Percentiles rank a stretch among this genome's conserved stretches.
Conservation (phyloP, 2,797 vertebrate species). For the Euthynnus affinis region DNA sequence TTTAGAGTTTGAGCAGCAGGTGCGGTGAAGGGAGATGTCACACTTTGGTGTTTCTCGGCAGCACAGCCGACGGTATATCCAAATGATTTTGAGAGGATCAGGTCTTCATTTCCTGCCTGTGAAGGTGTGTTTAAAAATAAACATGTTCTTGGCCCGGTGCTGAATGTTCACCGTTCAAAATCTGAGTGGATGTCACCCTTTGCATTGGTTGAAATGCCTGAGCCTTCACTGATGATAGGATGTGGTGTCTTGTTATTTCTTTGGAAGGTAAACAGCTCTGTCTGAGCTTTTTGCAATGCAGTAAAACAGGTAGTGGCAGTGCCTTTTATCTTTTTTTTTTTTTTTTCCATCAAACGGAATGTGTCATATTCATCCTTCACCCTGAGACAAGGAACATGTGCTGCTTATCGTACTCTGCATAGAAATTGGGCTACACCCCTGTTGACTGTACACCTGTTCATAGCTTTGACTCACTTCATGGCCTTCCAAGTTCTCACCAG, state of each 20-base stretch:
- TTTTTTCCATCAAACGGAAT: conserved; percentile 5
- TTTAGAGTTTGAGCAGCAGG: conserved; percentile 48
- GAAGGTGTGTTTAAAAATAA: conserved; percentile 38
- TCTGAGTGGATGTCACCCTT: conserved; percentile 1
- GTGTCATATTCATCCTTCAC: conserved; percentile 24
- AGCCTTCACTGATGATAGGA: neutral
- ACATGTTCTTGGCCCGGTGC: neutral
- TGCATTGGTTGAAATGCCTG: neutral
- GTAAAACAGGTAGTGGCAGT: conserved; percentile 32
- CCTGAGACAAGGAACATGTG: conserved; percentile 14
- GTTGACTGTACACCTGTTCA: conserved; percentile 70
- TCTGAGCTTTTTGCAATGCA: conserved; percentile 25
- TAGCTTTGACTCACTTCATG: conserved; percentile 52
- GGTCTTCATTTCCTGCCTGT: conserved; percentile 34
- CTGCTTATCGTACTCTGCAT: conserved; percentile 30
- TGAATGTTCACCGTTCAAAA: neutral
- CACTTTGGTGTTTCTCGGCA: conserved; percentile 14
- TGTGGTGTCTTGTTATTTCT: neutral
- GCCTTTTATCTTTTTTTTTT: neutral
- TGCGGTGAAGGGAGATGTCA: conserved; percentile 45
- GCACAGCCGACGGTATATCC: conserved; percentile 15
- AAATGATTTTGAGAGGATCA: conserved; percentile 30
- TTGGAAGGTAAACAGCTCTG: neutral
- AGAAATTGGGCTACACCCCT: conserved; percentile 44
- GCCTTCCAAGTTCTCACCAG: conserved; percentile 43